Percentiles rank a stretch among this genome's conserved stretches.
Conservation (phyloP, 1,140 invertebrate species). For the Ceratosolen fusciceps region DNA sequence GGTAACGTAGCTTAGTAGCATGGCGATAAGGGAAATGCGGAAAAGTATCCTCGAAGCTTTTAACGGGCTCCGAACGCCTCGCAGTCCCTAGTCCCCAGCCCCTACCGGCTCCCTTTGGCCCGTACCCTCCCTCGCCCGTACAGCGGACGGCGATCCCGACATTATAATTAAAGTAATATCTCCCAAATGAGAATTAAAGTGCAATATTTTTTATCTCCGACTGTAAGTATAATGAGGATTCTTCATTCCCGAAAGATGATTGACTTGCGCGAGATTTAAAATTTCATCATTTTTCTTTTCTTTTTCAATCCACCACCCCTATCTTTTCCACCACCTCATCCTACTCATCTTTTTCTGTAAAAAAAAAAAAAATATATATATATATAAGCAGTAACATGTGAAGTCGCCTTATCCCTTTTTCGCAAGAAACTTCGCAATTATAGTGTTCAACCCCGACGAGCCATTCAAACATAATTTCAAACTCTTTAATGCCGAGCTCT, state of each 20-base stretch:
- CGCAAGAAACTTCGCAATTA: background rate
- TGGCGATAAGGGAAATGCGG: too few relatives aligned
- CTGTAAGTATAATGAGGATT: background rate
- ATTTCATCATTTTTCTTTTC: background rate
- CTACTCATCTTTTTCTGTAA: background rate
- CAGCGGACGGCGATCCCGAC: background rate
- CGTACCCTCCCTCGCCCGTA: too few relatives aligned
- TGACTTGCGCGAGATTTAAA: background rate
- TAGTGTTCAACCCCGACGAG: background rate
- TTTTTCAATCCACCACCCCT: too few relatives aligned
- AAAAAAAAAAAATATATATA: too few relatives aligned
- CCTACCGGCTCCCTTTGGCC: too few relatives aligned
- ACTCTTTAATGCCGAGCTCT: background rate
- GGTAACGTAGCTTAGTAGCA: too few relatives aligned
- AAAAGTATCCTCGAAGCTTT: too few relatives aligned
- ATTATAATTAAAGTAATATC: background rate
- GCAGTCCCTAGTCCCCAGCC: too few relatives aligned
- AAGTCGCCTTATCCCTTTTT: background rate
- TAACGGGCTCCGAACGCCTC: too few relatives aligned
- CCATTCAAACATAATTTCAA: background rate
- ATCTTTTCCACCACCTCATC: too few relatives aligned
- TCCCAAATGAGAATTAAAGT: background rate
- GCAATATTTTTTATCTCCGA: background rate
- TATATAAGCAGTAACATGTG: background rate
- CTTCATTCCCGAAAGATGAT: background rate